Evolutionary conservation across 2,797 vertebrate genomes (phyloP), one percentile per base, ranked within the genome.

Genomic region (Spinus olivaceus): DNA sequence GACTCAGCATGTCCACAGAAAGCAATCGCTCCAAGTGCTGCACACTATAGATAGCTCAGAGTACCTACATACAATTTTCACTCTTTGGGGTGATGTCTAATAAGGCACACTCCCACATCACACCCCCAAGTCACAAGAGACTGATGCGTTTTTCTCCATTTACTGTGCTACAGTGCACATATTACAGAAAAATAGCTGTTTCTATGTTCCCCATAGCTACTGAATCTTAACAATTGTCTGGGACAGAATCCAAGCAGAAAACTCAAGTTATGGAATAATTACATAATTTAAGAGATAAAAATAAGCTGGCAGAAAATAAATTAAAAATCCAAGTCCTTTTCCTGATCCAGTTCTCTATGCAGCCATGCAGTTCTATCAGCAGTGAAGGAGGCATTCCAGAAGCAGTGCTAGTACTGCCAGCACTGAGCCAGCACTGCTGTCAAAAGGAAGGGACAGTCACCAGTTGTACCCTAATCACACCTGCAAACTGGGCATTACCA

Each of bases 1-100:
- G 94, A 94, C 95, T 97, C 96, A 96, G 95, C 96, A 96, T 37
- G 85, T 94, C 63, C 87, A 90, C 41, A 84, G 51, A 94, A 88
- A 91, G 77, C 86, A 91, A 82, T 22, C 91, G 87, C 66, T 91
- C 77, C 87, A 90, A 92, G 67, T 71, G 64, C 74, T 89, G 59
- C 30, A 94, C 56, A 49, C 59, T 92, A 76, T 25, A 95, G 90
- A 92, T 92, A 95, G 87, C 72, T 95, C 80, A 53, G 66, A 83
- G 56, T 78, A 93, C 54, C 94, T 90, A 90, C 71, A 83, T 24
- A 65, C 12, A 60, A 81, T 92, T 86, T 88, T 72, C 64, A 81
- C 70, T 92, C 91, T 92, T 93, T 70, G 86, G 83, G 88, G 88
- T 90, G 83, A 90, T 88, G 88, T 86, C 88, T 95, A 84, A 92